Conservation (phyloP, 2,113 vertebrate genomes). For the Cephalophus harveyi region DNA sequence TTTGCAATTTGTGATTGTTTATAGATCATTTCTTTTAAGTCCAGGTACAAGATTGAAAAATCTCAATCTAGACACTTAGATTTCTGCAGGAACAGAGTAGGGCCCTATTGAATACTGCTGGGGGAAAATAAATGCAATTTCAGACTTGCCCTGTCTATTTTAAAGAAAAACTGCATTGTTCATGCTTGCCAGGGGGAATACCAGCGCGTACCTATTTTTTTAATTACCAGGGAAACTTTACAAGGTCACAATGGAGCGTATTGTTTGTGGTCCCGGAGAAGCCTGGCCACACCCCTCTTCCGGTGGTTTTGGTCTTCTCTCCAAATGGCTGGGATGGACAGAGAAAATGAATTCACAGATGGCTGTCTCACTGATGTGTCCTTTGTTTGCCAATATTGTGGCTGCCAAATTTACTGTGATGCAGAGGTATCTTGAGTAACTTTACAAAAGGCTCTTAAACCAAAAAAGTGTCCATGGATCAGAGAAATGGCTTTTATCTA, state of each 20-base stretch:
- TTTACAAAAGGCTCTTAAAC: constrained; percentile 80
- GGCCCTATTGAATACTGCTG: constrained; percentile 74
- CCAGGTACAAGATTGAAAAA: constrained; percentile 86
- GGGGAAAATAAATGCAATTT: constrained; percentile 77
- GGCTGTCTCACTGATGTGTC: constrained; percentile 62
- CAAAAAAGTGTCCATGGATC: constrained; percentile 76
- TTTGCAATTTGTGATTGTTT: constrained; percentile 91
- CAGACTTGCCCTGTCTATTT: constrained; percentile 66
- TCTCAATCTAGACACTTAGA: constrained; percentile 82
- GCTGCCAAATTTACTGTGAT: constrained; percentile 80
- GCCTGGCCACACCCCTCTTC: background rate
- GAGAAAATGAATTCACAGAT: constrained; percentile 65
- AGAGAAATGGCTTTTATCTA: constrained; percentile 85
- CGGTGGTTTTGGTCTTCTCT: constrained; percentile 51
- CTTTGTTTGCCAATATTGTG: constrained; percentile 75
- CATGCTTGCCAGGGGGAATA: constrained; percentile 55
- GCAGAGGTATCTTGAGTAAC: constrained; percentile 73
- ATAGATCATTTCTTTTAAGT: constrained; percentile 89
- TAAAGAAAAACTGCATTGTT: constrained; percentile 71
- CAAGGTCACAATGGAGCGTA: constrained; percentile 62
- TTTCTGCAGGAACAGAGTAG: constrained; percentile 76
- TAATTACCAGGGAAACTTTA: constrained; percentile 68
- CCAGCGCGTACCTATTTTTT: constrained; percentile 44
- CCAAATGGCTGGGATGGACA: constrained; percentile 50
- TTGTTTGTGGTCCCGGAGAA: constrained; percentile 58